Evolutionary conservation across 2,888 invertebrate species (phyloP), one percentile per base, ranked within the genome.

Genomic region (Noctua fimbriata): DNA sequence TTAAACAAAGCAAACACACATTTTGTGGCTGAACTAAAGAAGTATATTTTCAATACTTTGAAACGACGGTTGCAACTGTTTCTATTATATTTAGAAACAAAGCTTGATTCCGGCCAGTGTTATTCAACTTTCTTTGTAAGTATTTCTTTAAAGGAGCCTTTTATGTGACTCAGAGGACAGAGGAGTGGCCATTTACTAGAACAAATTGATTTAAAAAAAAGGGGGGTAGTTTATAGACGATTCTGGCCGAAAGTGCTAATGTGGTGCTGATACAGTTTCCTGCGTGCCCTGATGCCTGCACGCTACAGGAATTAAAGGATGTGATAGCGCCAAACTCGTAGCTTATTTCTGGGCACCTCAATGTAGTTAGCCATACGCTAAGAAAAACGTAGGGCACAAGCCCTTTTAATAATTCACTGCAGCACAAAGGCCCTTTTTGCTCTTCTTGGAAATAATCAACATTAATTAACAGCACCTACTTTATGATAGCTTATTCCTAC

Each of bases 21-120:
- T 55, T 58, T 49, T 67, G 28, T 65, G 44, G 63, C 24, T 0
- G 7, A 82, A 69, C 66, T 66, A 65, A 41, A 58, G 60, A 18
- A 58, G 14, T 41, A 58, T 72, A 60, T 44, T 65, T 63, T 28
- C 52, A 72, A 69, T 36, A 52, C 41, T 65, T 71, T 65, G 58
- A 55, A 72, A 73, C 47, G 49, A 49, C 63, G 28, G 28, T 41
- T 52, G 44, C 67, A 84, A 60, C 60, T 84, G 72, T 69, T 60
- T 21, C 36, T 49, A n/a, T 47, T 44, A 44, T 44, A 44, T 52
- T 65, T 10, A 12, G n/a, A 32, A 73, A 69, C 71, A 32, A 44
- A 52, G 41, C n/a, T 44, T 41, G 18, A 44, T 52, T 58, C n/a
- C 18, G 44, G 65, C 2, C 9, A 55, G 58, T 49, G 47, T 44